Evolutionary conservation across 1,140 invertebrate genomes (phyloP).

Genomic region (Hermatobates lingyangjiaoensis): DNA sequence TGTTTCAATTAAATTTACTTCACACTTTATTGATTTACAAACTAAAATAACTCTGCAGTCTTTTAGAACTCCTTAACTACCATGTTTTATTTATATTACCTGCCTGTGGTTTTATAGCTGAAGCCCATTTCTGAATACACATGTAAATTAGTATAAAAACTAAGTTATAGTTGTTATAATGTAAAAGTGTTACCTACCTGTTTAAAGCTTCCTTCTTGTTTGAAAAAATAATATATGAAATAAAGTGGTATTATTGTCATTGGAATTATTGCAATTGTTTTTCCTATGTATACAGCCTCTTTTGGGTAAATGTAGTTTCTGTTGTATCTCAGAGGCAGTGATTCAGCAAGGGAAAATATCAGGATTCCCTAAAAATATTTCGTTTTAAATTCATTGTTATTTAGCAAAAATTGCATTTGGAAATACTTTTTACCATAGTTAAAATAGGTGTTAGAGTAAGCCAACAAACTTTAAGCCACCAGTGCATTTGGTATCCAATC

Average conservation of each 20-base stretch:
- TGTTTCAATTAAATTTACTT: too few relatives aligned
- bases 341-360: slow-evolving; percentile 44
- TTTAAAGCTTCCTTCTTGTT: slow-evolving; percentile 22
- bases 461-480: slow-evolving; percentile 36
- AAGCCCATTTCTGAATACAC: too few relatives aligned
- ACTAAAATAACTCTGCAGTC: too few relatives aligned
- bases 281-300: slow-evolving; percentile 56
- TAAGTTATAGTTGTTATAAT: too few relatives aligned
- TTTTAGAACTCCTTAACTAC: too few relatives aligned
- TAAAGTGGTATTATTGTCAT: slow-evolving; percentile 53
- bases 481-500: slow-evolving; percentile 32
- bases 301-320: slow-evolving; percentile 44
- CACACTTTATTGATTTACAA: too few relatives aligned
- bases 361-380: slow-evolving; percentile 41
- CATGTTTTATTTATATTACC: too few relatives aligned
- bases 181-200: too few relatives aligned
- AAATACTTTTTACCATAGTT: slow-evolving; percentile 30
- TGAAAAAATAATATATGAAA: slow-evolving; percentile 33
- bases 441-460: slow-evolving; percentile 35
- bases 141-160: too few relatives aligned
- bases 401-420: background rate
- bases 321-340: slow-evolving; percentile 42
- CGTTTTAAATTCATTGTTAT: background rate
- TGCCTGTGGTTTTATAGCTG: too few relatives aligned
- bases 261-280: slow-evolving; percentile 48